Percentiles rank a stretch among this genome's conserved stretches.
phyloP scores from a whole-genome alignment of 92 coral and sea anemone genomes.

The Hydrozoanthus gracilis region DNA sequence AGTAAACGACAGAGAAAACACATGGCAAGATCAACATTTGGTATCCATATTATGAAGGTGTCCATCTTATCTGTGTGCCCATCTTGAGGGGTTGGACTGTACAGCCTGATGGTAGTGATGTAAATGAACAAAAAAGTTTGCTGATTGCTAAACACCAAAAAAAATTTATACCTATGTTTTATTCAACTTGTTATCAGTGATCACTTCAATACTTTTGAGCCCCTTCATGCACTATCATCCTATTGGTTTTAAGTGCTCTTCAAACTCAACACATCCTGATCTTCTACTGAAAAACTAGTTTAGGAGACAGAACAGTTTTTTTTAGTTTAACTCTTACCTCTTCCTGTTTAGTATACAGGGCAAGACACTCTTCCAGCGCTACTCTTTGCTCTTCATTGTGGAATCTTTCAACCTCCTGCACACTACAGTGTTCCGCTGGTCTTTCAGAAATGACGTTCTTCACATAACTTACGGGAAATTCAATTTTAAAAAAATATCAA shows the following conservation, averaged over 20 bases:
- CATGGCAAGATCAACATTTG: no score
- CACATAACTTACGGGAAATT: conserved; percentile 61
- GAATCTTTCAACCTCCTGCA: conserved; percentile 75
- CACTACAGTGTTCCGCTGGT: conserved; percentile 88
- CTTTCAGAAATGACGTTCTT: conserved; percentile 63
- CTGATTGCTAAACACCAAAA: no score
- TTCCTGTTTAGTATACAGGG: conserved; percentile 88
- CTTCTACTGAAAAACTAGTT: background rate
- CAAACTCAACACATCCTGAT: background rate
- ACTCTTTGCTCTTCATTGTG: conserved; percentile 74
- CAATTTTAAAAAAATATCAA: background rate
- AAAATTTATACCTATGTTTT: no score
- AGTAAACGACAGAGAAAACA: no score
- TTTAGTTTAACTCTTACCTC: conserved; percentile 50
- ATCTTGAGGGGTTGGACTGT: no score
- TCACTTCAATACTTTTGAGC: background rate
- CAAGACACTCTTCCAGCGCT: conserved; percentile 80
- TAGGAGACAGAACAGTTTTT: background rate
- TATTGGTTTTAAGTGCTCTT: background rate
- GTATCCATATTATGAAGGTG: no score
- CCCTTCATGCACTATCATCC: conserved; percentile 1
- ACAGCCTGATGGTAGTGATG: no score
- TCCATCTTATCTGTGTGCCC: no score
- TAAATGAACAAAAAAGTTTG: no score
- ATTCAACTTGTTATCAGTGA: background rate